Percentiles rank a stretch among this genome's conserved stretches.
Evolutionary conservation across 1,140 invertebrate species (phyloP).

Genomic region (Sarcophaga peregrina): DNA sequence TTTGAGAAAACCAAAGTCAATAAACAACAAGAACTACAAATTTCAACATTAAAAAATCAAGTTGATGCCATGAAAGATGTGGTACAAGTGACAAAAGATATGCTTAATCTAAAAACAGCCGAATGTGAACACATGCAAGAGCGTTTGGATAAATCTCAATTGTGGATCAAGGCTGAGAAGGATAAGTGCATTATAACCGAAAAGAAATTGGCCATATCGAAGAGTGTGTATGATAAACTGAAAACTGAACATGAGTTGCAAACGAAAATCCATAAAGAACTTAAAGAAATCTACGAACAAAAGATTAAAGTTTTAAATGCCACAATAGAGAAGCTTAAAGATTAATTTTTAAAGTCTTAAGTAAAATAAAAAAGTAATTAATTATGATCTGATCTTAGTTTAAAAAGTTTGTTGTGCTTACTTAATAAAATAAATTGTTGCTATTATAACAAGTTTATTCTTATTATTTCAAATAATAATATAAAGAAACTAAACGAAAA

Average conservation of each 20-base stretch:
- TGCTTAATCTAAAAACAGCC: slow-evolving; percentile 79
- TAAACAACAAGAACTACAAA: slow-evolving; percentile 80
- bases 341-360: slow-evolving; percentile 47
- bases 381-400: neutral
- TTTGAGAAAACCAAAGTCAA: slow-evolving; percentile 78
- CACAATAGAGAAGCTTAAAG: slow-evolving; percentile 60
- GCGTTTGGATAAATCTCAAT: slow-evolving; percentile 77
- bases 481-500: neutral
- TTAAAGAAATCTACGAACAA: slow-evolving; percentile 61
- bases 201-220: slow-evolving; percentile 76
- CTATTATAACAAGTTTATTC: neutral
- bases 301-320: slow-evolving; percentile 58
- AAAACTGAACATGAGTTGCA: slow-evolving; percentile 81
- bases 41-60: slow-evolving; percentile 76
- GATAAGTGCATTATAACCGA: slow-evolving; percentile 76
- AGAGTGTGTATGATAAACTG: slow-evolving; percentile 77
- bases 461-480: slow-evolving; percentile 19
- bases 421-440: neutral
- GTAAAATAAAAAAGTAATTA: neutral
- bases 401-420: slow-evolving; percentile 14
- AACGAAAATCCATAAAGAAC: slow-evolving; percentile 73
- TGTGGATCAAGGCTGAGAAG: slow-evolving; percentile 76
- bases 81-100: slow-evolving; percentile 79
- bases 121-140: slow-evolving; percentile 79
- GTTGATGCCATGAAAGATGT: slow-evolving; percentile 81